Percentiles rank a stretch among this genome's conserved stretches.
phyloP scores from a whole-genome alignment of 2,888 invertebrate species.

The Caenorhabditis virilis region DNA sequence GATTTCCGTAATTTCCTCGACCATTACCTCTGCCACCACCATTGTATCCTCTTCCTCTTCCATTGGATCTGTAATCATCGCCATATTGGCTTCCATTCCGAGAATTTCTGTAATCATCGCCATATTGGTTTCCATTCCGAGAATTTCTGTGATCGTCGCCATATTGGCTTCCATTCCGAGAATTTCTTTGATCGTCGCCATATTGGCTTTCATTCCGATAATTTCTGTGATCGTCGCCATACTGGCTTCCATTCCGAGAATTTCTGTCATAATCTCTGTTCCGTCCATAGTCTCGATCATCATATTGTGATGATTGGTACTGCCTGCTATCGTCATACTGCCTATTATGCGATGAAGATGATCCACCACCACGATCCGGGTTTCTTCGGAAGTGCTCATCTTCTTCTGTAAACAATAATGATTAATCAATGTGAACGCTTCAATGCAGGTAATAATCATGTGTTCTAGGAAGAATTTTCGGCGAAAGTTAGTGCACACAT shows the following conservation, averaged over 20 bases:
- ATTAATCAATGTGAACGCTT: too few species aligned
- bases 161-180: neutral
- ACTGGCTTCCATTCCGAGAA: too few species aligned
- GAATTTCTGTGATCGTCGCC: neutral
- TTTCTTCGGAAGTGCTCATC: too few species aligned
- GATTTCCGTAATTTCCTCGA: neutral
- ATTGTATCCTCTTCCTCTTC: neutral
- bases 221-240: neutral
- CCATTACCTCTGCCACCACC: neutral
- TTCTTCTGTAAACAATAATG: too few species aligned
- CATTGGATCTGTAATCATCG: neutral
- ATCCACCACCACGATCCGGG: too few species aligned
- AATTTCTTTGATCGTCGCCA: neutral
- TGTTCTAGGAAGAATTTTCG: too few species aligned
- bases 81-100: neutral
- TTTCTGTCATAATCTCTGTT: neutral
- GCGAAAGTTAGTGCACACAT: too few species aligned
- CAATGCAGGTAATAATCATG: too few species aligned
- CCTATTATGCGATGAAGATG: too few species aligned
- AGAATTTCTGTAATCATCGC: neutral
- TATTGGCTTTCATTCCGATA: neutral
- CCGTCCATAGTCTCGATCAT: neutral
- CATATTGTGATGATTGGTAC: too few species aligned
- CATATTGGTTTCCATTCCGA: too few species aligned
- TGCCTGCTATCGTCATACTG: too few species aligned